A percentile compares a stretch with the other conserved stretches of the same genome.
phyloP scores from a whole-genome alignment of 2,797 vertebrate species.

The Syngnathus acus region DNA sequence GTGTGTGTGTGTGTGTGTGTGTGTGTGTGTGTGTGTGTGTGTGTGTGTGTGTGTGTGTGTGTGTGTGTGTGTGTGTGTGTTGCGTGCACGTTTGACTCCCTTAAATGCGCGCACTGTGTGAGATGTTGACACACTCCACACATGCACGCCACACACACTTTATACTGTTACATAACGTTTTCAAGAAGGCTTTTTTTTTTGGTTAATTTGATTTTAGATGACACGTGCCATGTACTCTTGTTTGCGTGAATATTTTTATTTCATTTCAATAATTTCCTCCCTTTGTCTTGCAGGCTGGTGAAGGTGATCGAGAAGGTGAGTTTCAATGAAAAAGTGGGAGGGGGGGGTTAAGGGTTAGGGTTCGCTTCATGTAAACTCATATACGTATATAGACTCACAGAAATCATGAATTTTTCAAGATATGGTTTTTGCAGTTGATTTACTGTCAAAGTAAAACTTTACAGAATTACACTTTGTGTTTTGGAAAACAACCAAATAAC shows the following conservation, averaged over 20 bases:
- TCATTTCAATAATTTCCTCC: neutral
- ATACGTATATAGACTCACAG: too few species aligned
- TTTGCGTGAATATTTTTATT: neutral
- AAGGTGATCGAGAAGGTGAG: constrained; percentile 82
- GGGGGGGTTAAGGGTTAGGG: constrained; percentile 18
- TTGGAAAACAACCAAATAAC: too few species aligned
- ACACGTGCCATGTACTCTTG: neutral
- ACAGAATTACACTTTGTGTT: too few species aligned
- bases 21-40: neutral
- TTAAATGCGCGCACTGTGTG: constrained; percentile 28
- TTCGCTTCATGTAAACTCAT: too few species aligned
- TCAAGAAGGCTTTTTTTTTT: constrained; percentile 32
- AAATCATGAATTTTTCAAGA: too few species aligned
- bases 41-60: neutral
- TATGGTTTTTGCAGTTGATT: too few species aligned
- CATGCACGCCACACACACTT: constrained; percentile 20
- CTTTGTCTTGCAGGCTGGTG: constrained; percentile 74
- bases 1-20: neutral
- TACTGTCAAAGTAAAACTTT: too few species aligned
- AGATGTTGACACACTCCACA: constrained; percentile 25
- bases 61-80: neutral
- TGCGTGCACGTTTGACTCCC: constrained; percentile 6
- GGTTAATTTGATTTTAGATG: neutral
- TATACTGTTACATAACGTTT: constrained; percentile 34
- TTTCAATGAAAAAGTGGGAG: constrained; percentile 13